Evolutionary conservation across 2,888 invertebrate species (phyloP).

Genomic region (Beris morrisii): DNA sequence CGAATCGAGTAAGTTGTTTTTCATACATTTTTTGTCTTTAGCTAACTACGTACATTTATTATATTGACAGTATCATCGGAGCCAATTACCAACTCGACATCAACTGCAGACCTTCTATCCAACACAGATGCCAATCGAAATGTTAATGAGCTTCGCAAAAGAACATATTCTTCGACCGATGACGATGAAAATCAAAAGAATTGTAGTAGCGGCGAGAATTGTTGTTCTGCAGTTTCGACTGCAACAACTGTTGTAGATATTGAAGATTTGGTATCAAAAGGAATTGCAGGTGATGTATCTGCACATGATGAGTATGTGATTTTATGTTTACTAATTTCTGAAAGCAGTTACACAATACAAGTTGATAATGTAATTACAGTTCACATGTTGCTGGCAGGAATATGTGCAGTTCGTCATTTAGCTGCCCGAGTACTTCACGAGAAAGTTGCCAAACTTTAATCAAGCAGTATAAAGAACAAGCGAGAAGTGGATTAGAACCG

Average conservation of each 20-base stretch:
- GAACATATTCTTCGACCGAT: slow-evolving; percentile 49
- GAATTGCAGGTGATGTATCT: slow-evolving; percentile 27
- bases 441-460: slow-evolving; percentile 59
- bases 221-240: slow-evolving; percentile 47
- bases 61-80: slow-evolving; percentile 3
- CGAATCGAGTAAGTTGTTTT: slow-evolving; percentile 42
- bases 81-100: slow-evolving; percentile 43
- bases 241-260: slow-evolving; percentile 62
- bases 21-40: too few relatives aligned
- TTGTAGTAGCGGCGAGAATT: slow-evolving; percentile 49
- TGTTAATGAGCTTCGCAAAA: slow-evolving; percentile 40
- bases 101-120: slow-evolving; percentile 51
- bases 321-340: too few relatives aligned
- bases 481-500: slow-evolving; percentile 58
- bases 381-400: not conserved
- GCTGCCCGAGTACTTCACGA: slow-evolving; percentile 58
- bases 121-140: slow-evolving; percentile 41
- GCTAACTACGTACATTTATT: slow-evolving; percentile 43
- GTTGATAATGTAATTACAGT: not conserved
- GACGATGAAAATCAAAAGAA: slow-evolving; percentile 48
- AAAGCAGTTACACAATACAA: too few relatives aligned
- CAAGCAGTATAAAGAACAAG: slow-evolving; percentile 59
- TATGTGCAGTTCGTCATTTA: slow-evolving; percentile 59
- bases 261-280: slow-evolving; percentile 61
- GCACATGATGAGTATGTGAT: slow-evolving; percentile 7